A percentile compares a stretch with the other conserved stretches of the same genome.
Evolutionary conservation across 2,888 invertebrate genomes (phyloP).

Genomic region (Mamestra brassicae): DNA sequence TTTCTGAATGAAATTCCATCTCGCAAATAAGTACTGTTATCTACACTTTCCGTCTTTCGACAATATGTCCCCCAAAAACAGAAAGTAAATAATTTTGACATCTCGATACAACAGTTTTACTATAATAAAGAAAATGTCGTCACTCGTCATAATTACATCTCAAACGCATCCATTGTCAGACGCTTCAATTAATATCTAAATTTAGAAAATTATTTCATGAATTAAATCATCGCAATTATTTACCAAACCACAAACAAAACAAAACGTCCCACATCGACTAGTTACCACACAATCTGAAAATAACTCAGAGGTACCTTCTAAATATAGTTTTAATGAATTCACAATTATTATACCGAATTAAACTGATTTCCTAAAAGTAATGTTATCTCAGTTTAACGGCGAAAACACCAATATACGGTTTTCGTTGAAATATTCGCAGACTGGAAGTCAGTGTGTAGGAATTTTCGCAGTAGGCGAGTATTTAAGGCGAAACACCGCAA

Average conservation of each 20-base stretch:
- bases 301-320: neutral
- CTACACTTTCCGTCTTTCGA: no score
- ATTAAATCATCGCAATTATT: neutral
- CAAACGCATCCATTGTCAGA: neutral
- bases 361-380: conserved; percentile 13
- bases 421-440: conserved; percentile 14
- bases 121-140: neutral
- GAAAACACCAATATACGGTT: neutral
- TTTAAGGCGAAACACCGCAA: conserved; percentile 57
- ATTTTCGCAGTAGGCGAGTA: conserved; percentile 24
- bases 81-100: no score
- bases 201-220: conserved; percentile 3
- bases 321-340: conserved; percentile 3
- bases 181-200: neutral
- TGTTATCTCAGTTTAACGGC: neutral
- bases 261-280: neutral
- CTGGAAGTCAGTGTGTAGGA: conserved; percentile 3
- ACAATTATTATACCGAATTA: neutral
- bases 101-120: neutral
- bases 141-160: neutral
- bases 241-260: neutral
- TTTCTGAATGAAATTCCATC: no score
- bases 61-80: no score
- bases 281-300: neutral
- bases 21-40: no score